Evolutionary conservation across 2,113 vertebrate genomes (phyloP).

Genomic region (Nannospalax galili): DNA sequence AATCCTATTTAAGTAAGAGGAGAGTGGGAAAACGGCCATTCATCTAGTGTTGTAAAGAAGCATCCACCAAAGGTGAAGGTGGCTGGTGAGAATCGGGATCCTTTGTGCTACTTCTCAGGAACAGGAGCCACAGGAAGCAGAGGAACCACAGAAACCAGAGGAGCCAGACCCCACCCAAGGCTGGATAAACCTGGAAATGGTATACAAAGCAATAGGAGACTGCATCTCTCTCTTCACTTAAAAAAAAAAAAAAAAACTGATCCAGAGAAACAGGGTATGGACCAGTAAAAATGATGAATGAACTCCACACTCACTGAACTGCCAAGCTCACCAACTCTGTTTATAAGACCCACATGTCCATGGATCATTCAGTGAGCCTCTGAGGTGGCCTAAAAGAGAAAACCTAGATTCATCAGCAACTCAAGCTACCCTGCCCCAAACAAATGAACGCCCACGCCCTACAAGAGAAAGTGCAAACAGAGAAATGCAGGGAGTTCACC

Average conservation of each 20-base stretch:
- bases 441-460: neutral
- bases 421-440: neutral
- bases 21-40: neutral
- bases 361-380: neutral
- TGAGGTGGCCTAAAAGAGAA: neutral
- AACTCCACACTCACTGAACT: neutral
- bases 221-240: neutral
- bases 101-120: neutral
- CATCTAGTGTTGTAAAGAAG: neutral
- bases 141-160: neutral
- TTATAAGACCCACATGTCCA: neutral
- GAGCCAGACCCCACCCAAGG: neutral
- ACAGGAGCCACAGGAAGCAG: neutral
- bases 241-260: neutral
- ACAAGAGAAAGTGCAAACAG: no score
- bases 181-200: neutral
- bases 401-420: neutral
- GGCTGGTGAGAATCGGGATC: neutral
- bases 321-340: neutral
- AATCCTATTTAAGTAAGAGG: neutral
- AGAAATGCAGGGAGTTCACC: no score
- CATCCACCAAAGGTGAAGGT: neutral
- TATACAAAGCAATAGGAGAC: neutral
- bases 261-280: neutral
- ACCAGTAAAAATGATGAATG: neutral